phyloP scores from a whole-genome alignment of 2,797 vertebrate species.

The Uromys caudimaculatus region DNA sequence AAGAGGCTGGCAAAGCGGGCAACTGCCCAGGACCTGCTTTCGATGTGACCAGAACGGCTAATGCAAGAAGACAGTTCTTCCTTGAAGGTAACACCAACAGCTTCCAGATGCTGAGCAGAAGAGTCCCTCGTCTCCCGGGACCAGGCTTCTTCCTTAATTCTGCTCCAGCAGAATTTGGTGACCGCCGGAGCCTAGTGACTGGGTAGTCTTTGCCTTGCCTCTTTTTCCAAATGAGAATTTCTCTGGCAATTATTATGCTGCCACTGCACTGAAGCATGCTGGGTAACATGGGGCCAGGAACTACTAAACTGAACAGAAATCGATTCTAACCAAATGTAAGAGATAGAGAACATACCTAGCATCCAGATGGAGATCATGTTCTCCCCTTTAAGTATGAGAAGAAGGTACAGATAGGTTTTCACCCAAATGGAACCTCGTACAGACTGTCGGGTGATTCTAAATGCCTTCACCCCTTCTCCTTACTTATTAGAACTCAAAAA shows the following conservation, averaged over 20 bases:
- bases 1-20: background rate
- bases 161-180: background rate
- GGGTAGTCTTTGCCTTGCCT: background rate
- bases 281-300: background rate
- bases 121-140: background rate
- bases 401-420: background rate
- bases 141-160: background rate
- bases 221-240: constrained; percentile 29
- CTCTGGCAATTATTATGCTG: background rate
- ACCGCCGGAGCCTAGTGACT: background rate
- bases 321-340: background rate
- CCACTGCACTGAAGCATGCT: background rate
- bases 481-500: constrained; percentile 18
- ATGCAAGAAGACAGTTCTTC: constrained; percentile 2
- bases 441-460: background rate
- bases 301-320: background rate
- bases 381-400: background rate
- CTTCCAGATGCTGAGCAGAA: background rate
- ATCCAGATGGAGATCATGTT: background rate
- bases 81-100: background rate
- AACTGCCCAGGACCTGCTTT: background rate
- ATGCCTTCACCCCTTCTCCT: background rate
- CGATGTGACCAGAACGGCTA: background rate
- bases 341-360: background rate
- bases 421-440: background rate